These are phyloP conservation scores for Tiaroga cobitis DNA, from an alignment of 2,797 vertebrate species.

Conservation along the genomic window DNA sequence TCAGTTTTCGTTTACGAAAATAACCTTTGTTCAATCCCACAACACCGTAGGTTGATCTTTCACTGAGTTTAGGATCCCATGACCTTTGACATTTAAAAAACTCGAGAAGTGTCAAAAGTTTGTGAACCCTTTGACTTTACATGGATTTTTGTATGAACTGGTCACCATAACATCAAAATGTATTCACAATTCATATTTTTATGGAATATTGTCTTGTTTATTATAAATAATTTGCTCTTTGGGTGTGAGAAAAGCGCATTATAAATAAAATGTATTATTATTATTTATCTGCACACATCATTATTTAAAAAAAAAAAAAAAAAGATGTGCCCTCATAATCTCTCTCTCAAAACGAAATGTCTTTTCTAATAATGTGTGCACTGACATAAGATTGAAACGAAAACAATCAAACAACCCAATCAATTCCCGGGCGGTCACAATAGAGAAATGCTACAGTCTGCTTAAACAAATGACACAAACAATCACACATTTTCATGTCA, in stretches of 20 bases:
- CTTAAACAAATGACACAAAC: conserved; percentile 5
- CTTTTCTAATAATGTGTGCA: neutral
- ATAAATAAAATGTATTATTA: too few species aligned
- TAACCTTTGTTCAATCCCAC: neutral
- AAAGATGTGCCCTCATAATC: neutral
- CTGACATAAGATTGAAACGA: neutral
- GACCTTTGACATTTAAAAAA: neutral
- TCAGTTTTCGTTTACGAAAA: neutral
- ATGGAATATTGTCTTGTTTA: neutral
- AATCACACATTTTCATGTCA: neutral
- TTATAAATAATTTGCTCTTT: neutral
- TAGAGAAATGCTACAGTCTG: neutral
- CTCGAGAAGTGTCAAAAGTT: neutral
- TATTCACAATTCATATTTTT: neutral
- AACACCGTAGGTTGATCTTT: neutral
- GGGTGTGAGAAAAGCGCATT: too few species aligned
- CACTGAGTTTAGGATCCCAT: neutral
- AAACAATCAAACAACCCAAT: neutral
- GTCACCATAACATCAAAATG: neutral
- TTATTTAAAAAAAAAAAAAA: neutral
- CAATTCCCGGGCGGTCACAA: neutral
- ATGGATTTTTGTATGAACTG: neutral
- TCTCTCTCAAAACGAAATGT: neutral
- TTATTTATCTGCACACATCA: neutral
- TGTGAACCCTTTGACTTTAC: neutral